Conservation (phyloP, 2,888 invertebrate genomes). For the Protonemura montana region DNA sequence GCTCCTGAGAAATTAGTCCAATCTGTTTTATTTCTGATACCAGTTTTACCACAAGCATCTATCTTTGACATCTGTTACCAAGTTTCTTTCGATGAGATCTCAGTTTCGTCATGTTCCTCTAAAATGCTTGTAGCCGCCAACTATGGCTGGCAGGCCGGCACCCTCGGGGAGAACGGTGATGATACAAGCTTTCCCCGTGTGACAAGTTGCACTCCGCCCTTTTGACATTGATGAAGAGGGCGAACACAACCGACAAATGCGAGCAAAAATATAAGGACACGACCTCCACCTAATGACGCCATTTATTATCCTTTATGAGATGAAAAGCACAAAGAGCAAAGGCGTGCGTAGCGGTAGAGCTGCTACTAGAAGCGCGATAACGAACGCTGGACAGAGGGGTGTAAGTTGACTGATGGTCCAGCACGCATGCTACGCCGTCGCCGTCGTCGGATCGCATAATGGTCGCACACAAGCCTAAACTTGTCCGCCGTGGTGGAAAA, state of each 20-base stretch:
- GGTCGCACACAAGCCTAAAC: not conserved
- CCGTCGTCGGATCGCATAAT: conserved; percentile 8
- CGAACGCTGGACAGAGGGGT: conserved; percentile 55
- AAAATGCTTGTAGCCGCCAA: not conserved
- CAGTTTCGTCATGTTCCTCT: not conserved
- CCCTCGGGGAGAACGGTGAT: not conserved
- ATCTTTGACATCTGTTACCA: not conserved
- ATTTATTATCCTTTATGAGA: conserved; percentile 60
- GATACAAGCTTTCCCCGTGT: conserved; percentile 43
- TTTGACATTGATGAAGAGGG: conserved; percentile 60
- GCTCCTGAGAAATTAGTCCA: not conserved
- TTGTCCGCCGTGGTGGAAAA: not conserved
- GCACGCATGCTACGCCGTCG: conserved; percentile 23
- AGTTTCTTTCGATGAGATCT: not conserved
- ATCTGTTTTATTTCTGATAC: not conserved
- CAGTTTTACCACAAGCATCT: not conserved
- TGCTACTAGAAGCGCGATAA: conserved; percentile 54
- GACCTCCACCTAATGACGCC: conserved; percentile 60
- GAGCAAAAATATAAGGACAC: conserved; percentile 59
- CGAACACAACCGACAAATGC: conserved; percentile 60
- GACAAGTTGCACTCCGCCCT: conserved; percentile 53
- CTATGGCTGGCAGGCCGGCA: not conserved
- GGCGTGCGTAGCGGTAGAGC: conserved; percentile 53
- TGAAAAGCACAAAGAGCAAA: conserved; percentile 35
- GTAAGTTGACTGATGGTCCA: conserved; percentile 20